Conservation (phyloP, 2,888 invertebrate species). For the Byasa hedistus region DNA sequence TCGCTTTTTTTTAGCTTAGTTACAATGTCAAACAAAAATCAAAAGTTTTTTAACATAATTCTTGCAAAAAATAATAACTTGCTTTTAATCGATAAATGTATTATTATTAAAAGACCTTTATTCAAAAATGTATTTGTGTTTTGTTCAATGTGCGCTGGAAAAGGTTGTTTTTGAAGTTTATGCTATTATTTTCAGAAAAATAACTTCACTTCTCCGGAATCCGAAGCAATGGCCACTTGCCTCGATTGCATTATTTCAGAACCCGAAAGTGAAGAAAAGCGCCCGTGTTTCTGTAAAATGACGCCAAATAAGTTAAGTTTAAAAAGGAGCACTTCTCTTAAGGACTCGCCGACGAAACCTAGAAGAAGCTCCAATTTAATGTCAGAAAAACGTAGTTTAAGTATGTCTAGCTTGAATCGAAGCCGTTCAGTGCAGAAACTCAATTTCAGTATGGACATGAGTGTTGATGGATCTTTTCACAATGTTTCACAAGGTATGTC, state of each 20-base stretch:
- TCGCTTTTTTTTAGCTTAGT: too few species aligned
- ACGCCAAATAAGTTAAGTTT: conserved; percentile 57
- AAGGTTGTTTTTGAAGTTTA: not conserved
- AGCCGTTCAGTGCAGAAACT: conserved; percentile 75
- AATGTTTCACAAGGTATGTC: conserved; percentile 61
- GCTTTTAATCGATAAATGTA: too few species aligned
- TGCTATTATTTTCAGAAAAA: conserved; percentile 56
- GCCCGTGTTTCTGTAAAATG: conserved; percentile 58
- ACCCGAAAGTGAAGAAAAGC: conserved; percentile 47
- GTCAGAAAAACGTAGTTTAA: conserved; percentile 65
- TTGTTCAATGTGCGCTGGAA: too few species aligned
- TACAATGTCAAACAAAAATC: too few species aligned
- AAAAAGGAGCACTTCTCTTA: conserved; percentile 63
- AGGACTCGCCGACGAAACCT: conserved; percentile 59
- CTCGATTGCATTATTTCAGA: conserved; percentile 57
- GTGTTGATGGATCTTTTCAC: conserved; percentile 70
- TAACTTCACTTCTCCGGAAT: conserved; percentile 67
- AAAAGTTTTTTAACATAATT: too few species aligned
- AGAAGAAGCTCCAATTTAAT: conserved; percentile 54
- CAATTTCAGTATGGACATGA: conserved; percentile 78
- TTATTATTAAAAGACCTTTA: too few species aligned
- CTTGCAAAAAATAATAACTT: too few species aligned
- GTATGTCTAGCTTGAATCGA: conserved; percentile 65
- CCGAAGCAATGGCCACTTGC: conserved; percentile 67
- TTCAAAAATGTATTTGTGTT: too few species aligned